Percentiles rank a stretch among this genome's conserved stretches.
Conservation (phyloP, 92 coral and sea anemone genomes). For the Palythoa caribaeorum region DNA sequence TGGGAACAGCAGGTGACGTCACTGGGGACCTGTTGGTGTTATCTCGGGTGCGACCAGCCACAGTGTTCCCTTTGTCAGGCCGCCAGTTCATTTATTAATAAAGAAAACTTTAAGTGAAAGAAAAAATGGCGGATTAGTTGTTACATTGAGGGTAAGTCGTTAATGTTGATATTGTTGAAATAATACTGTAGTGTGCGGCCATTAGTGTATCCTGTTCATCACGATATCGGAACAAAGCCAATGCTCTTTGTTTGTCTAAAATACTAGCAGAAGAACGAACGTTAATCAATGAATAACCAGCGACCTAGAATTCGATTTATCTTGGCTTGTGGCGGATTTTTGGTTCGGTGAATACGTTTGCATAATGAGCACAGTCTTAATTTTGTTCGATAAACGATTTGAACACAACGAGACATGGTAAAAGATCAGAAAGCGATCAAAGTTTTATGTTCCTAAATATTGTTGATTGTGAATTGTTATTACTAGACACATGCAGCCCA, state of each 20-base stretch:
- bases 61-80: slow-evolving; percentile 13
- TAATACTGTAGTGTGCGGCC: neutral
- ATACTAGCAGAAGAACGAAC: neutral
- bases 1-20: slow-evolving; percentile 36
- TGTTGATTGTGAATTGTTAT: no score
- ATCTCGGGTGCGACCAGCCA: slow-evolving; percentile 37
- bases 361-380: neutral
- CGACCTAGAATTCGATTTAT: neutral
- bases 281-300: neutral
- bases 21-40: slow-evolving; percentile 29
- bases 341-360: neutral
- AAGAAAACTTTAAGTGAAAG: slow-evolving; percentile 55
- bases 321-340: neutral
- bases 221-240: neutral
- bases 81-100: slow-evolving; percentile 79
- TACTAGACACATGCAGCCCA: no score
- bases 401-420: neutral
- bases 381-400: neutral
- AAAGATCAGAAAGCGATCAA: neutral
- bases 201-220: neutral
- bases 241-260: neutral
- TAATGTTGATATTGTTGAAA: neutral
- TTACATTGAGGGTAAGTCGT: slow-evolving; percentile 19
- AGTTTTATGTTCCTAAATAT: neutral
- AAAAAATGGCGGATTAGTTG: slow-evolving; percentile 74